Evolutionary conservation across 1,140 invertebrate genomes (phyloP), one percentile per base, ranked within the genome.

Genomic region (Drosophila gunungcola): DNA sequence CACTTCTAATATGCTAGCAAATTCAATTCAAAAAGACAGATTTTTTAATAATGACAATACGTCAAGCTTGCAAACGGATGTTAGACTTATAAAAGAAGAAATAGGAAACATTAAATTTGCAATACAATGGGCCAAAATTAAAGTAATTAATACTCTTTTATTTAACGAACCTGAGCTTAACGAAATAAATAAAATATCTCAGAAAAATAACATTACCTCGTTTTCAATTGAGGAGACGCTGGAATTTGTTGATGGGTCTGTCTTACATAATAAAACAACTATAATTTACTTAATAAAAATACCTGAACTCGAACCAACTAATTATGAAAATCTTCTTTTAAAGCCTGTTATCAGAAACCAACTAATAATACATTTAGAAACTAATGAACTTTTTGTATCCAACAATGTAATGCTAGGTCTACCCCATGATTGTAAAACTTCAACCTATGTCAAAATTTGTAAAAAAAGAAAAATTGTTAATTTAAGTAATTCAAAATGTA

Each of bases 221-320:
- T 48, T 55, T 13, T 62, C 42, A 21, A 36, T 67, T 41, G 45
- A 67, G 27, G 21, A 67, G 51, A 67, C 51, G 54, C 2, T 57
- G 13, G 54, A 57, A 54, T 62, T 69, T 29, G 21, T 29, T 25
- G 41, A 55, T 27, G 38, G 49, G 13, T 42, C 49, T n/a, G 13
- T 60, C 6, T 54, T 60, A 39, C 13, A 68, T 29, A 68, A 60
- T 13, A 60, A 69, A 34, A 49, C 65, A 25, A 62, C 43, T 4
- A 54, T 69, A 36, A 10, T 62, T 9, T 69, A 62, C 10, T n/a
- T 69, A 6, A 38, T 69, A 16, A 43, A 67, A 52, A 58, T 58
- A 13, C 45, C 63, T 41, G 29, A 56, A 34, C 12, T 49, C 41
- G 13, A 32, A 56, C 13, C 51, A 46, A 25, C 43, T 10, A 52